A percentile compares a stretch with the other conserved stretches of the same genome.
phyloP scores from a whole-genome alignment of 2,888 invertebrate genomes.

The Aphidoletes aphidimyza region DNA sequence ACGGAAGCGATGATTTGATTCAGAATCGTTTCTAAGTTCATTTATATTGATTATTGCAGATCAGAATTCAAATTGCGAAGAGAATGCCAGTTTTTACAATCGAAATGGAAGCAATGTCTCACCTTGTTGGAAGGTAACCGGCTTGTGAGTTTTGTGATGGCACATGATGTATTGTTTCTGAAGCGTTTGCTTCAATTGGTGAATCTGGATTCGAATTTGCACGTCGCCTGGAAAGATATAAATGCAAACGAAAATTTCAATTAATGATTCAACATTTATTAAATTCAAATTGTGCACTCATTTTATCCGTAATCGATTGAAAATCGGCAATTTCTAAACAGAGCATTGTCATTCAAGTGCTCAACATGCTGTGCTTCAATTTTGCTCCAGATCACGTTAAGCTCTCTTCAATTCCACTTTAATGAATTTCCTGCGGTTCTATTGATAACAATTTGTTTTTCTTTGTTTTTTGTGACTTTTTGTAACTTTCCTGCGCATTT shows the following conservation, averaged over 20 bases:
- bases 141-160: slow-evolving; percentile 57
- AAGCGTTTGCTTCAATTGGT: slow-evolving; percentile 57
- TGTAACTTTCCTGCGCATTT: too few relatives aligned
- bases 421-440: too few relatives aligned
- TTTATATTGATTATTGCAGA: background rate
- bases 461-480: too few relatives aligned
- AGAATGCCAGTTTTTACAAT: background rate
- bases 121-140: slow-evolving; percentile 56
- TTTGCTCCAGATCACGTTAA: too few relatives aligned
- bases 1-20: background rate
- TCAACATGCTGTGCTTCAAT: too few relatives aligned
- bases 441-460: too few relatives aligned
- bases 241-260: background rate
- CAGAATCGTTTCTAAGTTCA: background rate
- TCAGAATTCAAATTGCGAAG: background rate
- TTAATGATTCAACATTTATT: background rate
- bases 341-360: too few relatives aligned
- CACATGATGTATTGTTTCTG: slow-evolving; percentile 58
- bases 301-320: too few relatives aligned
- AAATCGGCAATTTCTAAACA: too few relatives aligned
- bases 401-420: too few relatives aligned
- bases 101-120: background rate
- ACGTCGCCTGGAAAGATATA: slow-evolving; percentile 57
- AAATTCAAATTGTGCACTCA: too few relatives aligned
- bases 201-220: slow-evolving; percentile 58